Evolutionary conservation across 1,140 invertebrate genomes (phyloP), one percentile per base, ranked within the genome.

Genomic region (Formica exsecta): DNA sequence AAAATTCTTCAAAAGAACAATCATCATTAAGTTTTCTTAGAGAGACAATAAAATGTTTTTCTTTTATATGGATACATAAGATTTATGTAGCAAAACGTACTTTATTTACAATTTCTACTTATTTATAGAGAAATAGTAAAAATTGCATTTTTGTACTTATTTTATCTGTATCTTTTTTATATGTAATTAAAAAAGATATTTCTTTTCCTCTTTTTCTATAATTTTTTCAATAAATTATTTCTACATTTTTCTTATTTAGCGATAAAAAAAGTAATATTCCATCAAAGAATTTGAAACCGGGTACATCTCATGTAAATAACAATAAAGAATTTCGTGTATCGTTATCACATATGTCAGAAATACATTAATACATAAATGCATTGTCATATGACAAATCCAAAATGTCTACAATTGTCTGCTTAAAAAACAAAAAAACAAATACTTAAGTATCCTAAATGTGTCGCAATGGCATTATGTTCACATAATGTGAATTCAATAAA

Each of bases 311-410:
- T 44, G 16, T 19, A 0, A 38, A 64, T 64, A 64, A 76, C 74
- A 64, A 76, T 41, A 61, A 11, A 41, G 16, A 25, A 8, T 75
- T 38, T 74, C 36, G 38, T 41, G 61, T 25, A 59, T 62, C 38
- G 19, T 64, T 77, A 80, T 70, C 77, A 80, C 65, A 80, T 80
- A 48, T 8, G 36, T 75, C 32, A 80, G 38, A 11, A 44, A 62
- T 48, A 44, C 5, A 38, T 36, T 9, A 73, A 57, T 73, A 29
- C 19, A 22, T 41, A 66, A n/a, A 38, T 80, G 36, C 48, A 57
- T 68, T 79, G 3, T 41, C 22, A 22, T 38, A 80, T 36, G 25
- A 80, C 77, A 25, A 80, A 70, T 57, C 25, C 25, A 38, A 70
- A 70, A n/a, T 2, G 6, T 48, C 32, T 70, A 32, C 36, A 68